Base-by-base conservation (phyloP, 2,113 vertebrate genomes). In the Corythoichthys intestinalis region DNA sequence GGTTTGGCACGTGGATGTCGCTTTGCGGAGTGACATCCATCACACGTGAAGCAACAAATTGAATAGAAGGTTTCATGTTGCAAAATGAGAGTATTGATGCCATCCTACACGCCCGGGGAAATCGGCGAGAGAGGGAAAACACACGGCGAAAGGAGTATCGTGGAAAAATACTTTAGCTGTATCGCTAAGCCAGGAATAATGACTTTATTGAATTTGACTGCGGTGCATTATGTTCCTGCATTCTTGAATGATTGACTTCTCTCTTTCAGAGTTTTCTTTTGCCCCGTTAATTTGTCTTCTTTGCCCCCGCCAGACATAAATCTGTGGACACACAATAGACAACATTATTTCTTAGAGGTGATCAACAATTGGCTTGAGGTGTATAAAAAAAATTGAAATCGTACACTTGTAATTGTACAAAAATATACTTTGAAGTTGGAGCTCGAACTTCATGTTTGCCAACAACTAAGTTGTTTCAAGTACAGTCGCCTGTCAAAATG, bases 161-260 rank as follows among this genome's bases (percentile, higher is more conserved):
- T 78, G 74, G 78, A 83, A 84, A 84, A 84, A 86, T 69, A 80
- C 74, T 77, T 69, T 67, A 75, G 79, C 80, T 72, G 67, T 73
- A 72, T 83, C 69, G 70, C 77, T 83, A 84, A 86, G 83, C 83
- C 77, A 64, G 74, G 78, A 89, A 84, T 86, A 89, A 83, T 77
- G 80, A 83, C 86, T 86, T 92, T 87, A 90, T 89, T 87, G 86
- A 90, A 85, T 88, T 89, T 85, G 85, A 87, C 84, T 90, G 83
- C 75, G 84, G 75, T 79, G 83, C 76, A 83, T 90, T 84, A 87
- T 72, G 71, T 67, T 81, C 77, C 66, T 83, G 74, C 85, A 87
- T 90, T 90, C 80, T 90, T 86, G 66, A 82, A 78, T 84, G 85
- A 90, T 85, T 87, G 85, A 87, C 81, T 90, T 87, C 74, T 86